Percentiles rank a stretch among this genome's conserved stretches.
phyloP scores from a whole-genome alignment of 2,888 invertebrate species.

The Synanthedon andrenaeformis region DNA sequence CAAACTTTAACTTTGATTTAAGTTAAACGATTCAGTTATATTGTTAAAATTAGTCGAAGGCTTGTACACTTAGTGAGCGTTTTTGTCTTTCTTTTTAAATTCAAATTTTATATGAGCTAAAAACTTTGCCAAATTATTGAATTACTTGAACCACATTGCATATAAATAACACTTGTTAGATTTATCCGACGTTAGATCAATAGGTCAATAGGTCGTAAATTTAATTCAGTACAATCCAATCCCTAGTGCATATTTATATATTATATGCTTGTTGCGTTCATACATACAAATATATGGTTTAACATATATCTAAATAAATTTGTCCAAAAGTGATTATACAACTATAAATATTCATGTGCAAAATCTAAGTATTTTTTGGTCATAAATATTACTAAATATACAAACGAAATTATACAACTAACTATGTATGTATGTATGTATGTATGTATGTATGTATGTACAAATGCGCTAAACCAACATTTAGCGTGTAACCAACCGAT shows the following conservation, averaged over 20 bases:
- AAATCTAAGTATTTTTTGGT: constrained; percentile 56
- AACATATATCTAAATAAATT: constrained; percentile 26
- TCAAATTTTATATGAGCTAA: background rate
- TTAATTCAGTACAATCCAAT: constrained; percentile 1
- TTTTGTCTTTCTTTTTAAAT: background rate
- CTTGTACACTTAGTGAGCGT: background rate
- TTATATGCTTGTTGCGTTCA: background rate
- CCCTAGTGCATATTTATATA: constrained; percentile 10
- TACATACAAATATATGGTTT: background rate
- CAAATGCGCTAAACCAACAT: constrained; percentile 5
- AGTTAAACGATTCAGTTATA: too few relatives aligned
- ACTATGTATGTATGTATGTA: constrained; percentile 11
- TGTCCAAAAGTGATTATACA: constrained; percentile 37
- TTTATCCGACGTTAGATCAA: background rate
- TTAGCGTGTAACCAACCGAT: background rate
- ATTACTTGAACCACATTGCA: too few relatives aligned
- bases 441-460: constrained; percentile 8
- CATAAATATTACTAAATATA: constrained; percentile 59
- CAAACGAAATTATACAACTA: constrained; percentile 35
- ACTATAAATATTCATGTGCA: constrained; percentile 28
- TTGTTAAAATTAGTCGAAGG: too few relatives aligned
- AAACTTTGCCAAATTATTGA: too few relatives aligned
- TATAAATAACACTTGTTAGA: background rate
- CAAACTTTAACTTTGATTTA: too few relatives aligned
- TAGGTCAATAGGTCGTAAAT: background rate